These are phyloP conservation scores for Leistus spinibarbis DNA, from an alignment of 2,888 invertebrate species.

Conservation along the genomic window DNA sequence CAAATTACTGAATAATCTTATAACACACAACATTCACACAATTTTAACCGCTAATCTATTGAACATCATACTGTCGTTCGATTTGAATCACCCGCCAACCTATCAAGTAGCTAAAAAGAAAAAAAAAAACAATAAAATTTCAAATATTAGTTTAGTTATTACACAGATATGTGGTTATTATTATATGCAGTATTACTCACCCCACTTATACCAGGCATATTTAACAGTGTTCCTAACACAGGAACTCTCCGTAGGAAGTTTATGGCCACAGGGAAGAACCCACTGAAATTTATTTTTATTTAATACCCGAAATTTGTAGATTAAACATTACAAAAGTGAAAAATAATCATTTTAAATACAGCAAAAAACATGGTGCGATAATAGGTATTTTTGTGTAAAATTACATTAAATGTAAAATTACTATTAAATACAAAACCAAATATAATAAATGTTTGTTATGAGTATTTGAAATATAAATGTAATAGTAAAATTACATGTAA, in stretches of 20 bases:
- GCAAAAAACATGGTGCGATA: too few relatives aligned
- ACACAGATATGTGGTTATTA: too few relatives aligned
- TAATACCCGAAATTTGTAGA: not conserved
- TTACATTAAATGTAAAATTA: too few relatives aligned
- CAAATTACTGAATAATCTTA: not conserved
- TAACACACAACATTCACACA: not conserved
- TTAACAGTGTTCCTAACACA: conserved; percentile 84
- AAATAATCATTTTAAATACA: too few relatives aligned
- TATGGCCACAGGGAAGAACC: conserved; percentile 95
- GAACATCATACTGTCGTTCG: conserved; percentile 78
- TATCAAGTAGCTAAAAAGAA: conserved; percentile 72
- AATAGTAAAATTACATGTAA: not conserved
- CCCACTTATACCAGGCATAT: conserved; percentile 86
- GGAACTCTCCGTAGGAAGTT: conserved; percentile 95
- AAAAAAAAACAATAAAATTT: conserved; percentile 2
- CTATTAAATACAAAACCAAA: too few relatives aligned
- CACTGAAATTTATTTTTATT: conserved; percentile 66
- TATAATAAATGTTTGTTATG: too few relatives aligned
- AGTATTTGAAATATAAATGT: not conserved
- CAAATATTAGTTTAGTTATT: too few relatives aligned
- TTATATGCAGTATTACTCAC: conserved; percentile 60
- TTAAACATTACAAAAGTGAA: too few relatives aligned
- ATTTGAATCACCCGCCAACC: conserved; percentile 80
- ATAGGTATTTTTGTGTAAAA: too few relatives aligned
- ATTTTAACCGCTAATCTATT: not conserved